phyloP scores from a whole-genome alignment of 1,140 invertebrate species.

The Papilio helenus region DNA sequence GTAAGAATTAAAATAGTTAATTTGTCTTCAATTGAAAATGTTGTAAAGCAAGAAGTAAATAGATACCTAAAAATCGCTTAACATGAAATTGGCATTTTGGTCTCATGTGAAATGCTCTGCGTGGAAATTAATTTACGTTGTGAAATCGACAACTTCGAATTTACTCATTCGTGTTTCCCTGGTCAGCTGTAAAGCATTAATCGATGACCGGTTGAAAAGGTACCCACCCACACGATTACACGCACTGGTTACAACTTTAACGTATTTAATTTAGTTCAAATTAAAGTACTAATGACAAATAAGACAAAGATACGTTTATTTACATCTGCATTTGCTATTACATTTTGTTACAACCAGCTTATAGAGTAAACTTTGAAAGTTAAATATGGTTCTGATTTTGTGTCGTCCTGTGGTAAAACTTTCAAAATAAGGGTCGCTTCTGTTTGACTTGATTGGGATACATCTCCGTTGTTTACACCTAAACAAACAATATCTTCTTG shows the following conservation, averaged over 20 bases:
- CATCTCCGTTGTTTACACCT: slow-evolving; percentile 2
- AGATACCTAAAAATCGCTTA: too few species aligned
- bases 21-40: too few species aligned
- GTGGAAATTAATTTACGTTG: neutral
- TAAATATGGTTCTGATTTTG: slow-evolving; percentile 12
- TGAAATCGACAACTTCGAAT: neutral
- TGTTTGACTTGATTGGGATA: slow-evolving; percentile 17
- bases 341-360: neutral
- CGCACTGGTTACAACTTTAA: neutral
- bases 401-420: slow-evolving; percentile 8
- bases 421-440: slow-evolving; percentile 19
- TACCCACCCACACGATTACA: neutral
- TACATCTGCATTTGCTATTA: neutral
- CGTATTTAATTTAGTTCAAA: neutral
- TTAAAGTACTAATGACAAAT: too few species aligned
- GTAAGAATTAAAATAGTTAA: too few species aligned
- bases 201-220: neutral
- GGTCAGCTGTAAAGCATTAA: slow-evolving; percentile 1
- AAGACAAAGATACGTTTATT: neutral
- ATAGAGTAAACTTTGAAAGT: neutral
- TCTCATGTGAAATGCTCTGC: neutral
- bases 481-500: slow-evolving; percentile 18
- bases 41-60: too few species aligned
- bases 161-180: slow-evolving; percentile 11
- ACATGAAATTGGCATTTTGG: neutral